Conservation (phyloP, 2,113 vertebrate species). For the Bettongia penicillata region DNA sequence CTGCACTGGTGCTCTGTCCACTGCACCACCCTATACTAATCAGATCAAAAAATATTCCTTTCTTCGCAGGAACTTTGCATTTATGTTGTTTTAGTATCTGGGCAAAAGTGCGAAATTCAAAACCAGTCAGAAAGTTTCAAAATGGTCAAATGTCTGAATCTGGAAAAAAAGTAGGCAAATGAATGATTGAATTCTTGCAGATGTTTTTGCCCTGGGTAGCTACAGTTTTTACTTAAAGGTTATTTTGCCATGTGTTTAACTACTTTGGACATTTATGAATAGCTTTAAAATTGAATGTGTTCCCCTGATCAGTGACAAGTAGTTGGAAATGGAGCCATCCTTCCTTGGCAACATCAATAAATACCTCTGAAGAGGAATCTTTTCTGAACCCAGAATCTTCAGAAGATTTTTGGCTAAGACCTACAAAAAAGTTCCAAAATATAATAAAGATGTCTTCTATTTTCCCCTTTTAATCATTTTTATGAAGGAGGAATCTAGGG, state of each 20-base stretch:
- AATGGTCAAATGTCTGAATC: neutral
- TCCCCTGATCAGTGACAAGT: conserved; percentile 93
- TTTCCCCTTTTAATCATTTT: conserved; percentile 38
- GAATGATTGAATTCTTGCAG: neutral
- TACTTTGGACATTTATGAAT: neutral
- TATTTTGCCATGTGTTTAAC: neutral
- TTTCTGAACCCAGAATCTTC: conserved; percentile 94
- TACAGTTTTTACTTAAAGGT: neutral
- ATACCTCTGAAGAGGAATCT: conserved; percentile 94
- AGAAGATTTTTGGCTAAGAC: conserved; percentile 87
- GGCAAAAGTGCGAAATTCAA: conserved; percentile 4
- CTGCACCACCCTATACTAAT: neutral
- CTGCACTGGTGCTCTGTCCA: no score
- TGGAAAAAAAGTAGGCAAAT: neutral
- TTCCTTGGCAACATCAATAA: conserved; percentile 94
- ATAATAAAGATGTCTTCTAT: neutral
- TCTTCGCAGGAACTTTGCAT: neutral
- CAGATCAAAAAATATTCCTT: neutral
- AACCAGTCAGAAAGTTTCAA: neutral
- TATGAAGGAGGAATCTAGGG: neutral
- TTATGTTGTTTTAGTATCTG: neutral
- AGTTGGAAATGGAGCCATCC: conserved; percentile 95
- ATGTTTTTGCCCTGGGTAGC: neutral
- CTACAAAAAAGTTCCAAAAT: conserved; percentile 79
- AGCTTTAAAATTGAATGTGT: conserved; percentile 76